Evolutionary conservation across 2,888 invertebrate genomes (phyloP).

Genomic region (Lysandra coridon): DNA sequence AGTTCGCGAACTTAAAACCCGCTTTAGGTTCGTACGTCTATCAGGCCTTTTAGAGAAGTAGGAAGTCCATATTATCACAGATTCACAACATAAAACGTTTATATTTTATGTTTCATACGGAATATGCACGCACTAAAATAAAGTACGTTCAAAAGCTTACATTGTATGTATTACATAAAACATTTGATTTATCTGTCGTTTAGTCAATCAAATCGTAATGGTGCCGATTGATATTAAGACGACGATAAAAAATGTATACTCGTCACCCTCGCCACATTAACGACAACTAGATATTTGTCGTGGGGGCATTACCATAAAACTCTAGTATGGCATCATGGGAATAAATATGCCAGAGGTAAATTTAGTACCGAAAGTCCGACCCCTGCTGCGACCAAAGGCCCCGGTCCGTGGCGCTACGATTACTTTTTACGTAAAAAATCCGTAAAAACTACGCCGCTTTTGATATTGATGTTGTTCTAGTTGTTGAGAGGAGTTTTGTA

Average conservation of each 20-base stretch:
- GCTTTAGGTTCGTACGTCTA: too few species aligned
- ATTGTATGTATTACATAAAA: constrained; percentile 14
- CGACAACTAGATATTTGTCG: constrained; percentile 63
- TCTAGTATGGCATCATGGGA: constrained; percentile 65
- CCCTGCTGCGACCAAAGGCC: constrained; percentile 68
- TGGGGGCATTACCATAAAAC: constrained; percentile 71
- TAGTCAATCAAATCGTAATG: constrained; percentile 42
- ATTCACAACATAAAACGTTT: background rate
- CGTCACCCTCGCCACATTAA: constrained; percentile 56
- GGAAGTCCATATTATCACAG: background rate
- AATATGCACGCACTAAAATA: background rate
- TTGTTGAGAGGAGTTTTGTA: background rate
- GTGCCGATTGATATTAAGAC: constrained; percentile 25
- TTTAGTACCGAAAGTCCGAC: constrained; percentile 64
- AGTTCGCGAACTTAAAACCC: too few species aligned
- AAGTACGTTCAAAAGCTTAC: background rate
- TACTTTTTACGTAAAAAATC: constrained; percentile 32
- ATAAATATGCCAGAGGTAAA: constrained; percentile 76
- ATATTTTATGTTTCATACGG: background rate
- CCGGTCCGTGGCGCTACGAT: constrained; percentile 69
- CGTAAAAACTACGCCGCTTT: constrained; percentile 36
- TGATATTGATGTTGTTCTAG: constrained; percentile 26
- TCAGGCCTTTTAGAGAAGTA: background rate
- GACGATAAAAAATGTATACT: constrained; percentile 37
- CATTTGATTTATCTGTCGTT: constrained; percentile 1